Evolutionary conservation across 2,113 vertebrate genomes (phyloP), one percentile per base, ranked within the genome.

Genomic region (Pungitius pungitius): DNA sequence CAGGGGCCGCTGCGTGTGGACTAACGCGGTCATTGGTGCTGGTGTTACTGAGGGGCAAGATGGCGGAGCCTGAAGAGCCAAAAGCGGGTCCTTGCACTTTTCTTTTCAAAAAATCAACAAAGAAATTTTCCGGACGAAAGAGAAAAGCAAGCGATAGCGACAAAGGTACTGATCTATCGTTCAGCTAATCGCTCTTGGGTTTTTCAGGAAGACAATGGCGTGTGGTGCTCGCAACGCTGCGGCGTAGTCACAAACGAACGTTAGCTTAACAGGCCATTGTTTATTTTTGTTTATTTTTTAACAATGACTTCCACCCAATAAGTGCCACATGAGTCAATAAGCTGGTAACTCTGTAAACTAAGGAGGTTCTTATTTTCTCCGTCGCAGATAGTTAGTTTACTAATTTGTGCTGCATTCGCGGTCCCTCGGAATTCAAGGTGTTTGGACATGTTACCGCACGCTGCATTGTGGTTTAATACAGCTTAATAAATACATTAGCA

Each of bases 91-190:
- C 94, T 0, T 96, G 96, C 63, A 92, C 92, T 42, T 96, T 96
- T 88, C 18, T 95, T 1, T 97, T 96, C 79, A 96, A 94, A 85
- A 96, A 96, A 87, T 93, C 93, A 1, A 91, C 72, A 0, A 93
- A 83, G 39, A 95, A 94, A 67, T 95, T 95, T 43, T 84, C 90
- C 1, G 84, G 89, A 13, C 68, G 95, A 61, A 88, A 95, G 85
- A 83, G 93, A 81, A 45, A 92, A 82, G 91, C 91, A 52, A 94
- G 85, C 78, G 90, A 85, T 82, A 94, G 86, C 11, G 95, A 95
- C 2, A 87, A 89, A 87, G 95, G 95, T 94, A 83, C 62, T 54
- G 20, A 14, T 11, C 0, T 27, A 0, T 60, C 6, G 1, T 3
- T 43, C 1, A 1, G 0, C 0, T 3, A 0, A 9, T 4, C 7